A percentile compares a stretch with the other conserved stretches of the same genome.
phyloP scores from a whole-genome alignment of 2,113 vertebrate species.

The Pristiophorus japonicus region DNA sequence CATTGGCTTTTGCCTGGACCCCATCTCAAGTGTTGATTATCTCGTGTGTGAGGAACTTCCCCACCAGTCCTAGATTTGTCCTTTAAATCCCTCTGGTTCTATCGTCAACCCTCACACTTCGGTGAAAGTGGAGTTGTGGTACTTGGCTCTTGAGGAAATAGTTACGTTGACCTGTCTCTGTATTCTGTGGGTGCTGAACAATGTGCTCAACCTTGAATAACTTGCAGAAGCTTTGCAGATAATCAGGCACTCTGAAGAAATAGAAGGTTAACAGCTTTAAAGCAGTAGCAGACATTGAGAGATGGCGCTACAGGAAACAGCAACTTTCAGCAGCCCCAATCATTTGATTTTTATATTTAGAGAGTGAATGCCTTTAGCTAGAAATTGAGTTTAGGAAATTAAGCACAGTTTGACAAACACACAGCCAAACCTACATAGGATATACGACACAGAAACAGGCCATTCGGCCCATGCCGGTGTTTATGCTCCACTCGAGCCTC shows the following conservation, averaged over 20 bases:
- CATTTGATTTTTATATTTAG: background rate
- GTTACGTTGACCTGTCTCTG: background rate
- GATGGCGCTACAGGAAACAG: background rate
- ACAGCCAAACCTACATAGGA: too few relatives aligned
- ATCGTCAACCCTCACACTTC: too few relatives aligned
- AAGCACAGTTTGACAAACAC: too few relatives aligned
- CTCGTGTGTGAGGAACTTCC: background rate
- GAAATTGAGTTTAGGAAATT: too few relatives aligned
- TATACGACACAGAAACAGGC: too few relatives aligned
- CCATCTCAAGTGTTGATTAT: background rate
- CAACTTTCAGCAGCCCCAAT: background rate
- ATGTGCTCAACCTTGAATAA: background rate
- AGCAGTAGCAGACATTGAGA: background rate
- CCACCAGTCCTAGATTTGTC: too few relatives aligned
- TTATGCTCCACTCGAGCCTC: too few relatives aligned
- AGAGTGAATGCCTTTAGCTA: too few relatives aligned
- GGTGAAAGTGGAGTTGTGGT: background rate
- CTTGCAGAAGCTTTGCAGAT: background rate
- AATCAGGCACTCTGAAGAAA: background rate
- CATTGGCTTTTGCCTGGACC: background rate
- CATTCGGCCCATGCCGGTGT: too few relatives aligned
- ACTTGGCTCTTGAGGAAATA: background rate
- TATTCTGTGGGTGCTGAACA: background rate
- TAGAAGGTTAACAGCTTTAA: background rate
- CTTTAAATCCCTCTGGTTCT: background rate